Evolutionary conservation across 92 coral and sea anemone genomes (phyloP), one percentile per base, ranked within the genome.

Genomic region (Palythoa heliodiscus): DNA sequence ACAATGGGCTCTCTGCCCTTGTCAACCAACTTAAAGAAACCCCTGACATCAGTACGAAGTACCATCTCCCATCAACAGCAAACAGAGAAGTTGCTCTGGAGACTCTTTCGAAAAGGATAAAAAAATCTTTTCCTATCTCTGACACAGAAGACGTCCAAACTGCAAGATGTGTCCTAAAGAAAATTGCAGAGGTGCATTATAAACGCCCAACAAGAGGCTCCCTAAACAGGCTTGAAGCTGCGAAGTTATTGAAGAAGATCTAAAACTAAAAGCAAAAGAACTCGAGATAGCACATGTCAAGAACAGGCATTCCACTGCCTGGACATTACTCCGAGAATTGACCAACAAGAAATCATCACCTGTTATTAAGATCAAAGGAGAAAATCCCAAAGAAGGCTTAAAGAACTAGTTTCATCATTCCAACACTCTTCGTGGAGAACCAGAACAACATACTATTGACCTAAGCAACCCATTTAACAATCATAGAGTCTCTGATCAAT

Each of bases 51-150:
- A 84, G 81, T 53, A 52, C 15, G 70, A 77, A 72, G 54, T 84
- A 84, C 17, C 37, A 84, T 40, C 77, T 77, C 54, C 78, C 74
- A 24, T 72, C 50, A 4, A 37, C 73, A 11, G 82, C 72, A 75
- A 85, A 75, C 72, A 85, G 20, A 85, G 88, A 85, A 40, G 72
- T 53, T 13, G 80, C 87, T 29, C 71, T 70, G 15, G 71, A 84
- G 52, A 84, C 9, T 17, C 57, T 84, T 4, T 73, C 81, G 15
- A 84, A 73, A 50, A 83, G 76, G 48, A 48, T 16, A 70, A 83
- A 73, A 43, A 73, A 16, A 73, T 73, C 37, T 29, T 10, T 57
- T 37, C 70, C 82, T 23, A 77, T 55, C 14, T 77, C 82, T 14
- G 52, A 77, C 52, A 77, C 7, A 35, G 69, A 35, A 57, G 70